Evolutionary conservation across 1,140 invertebrate species (phyloP), one percentile per base, ranked within the genome.

Genomic region (Drosophila pallidifrons): DNA sequence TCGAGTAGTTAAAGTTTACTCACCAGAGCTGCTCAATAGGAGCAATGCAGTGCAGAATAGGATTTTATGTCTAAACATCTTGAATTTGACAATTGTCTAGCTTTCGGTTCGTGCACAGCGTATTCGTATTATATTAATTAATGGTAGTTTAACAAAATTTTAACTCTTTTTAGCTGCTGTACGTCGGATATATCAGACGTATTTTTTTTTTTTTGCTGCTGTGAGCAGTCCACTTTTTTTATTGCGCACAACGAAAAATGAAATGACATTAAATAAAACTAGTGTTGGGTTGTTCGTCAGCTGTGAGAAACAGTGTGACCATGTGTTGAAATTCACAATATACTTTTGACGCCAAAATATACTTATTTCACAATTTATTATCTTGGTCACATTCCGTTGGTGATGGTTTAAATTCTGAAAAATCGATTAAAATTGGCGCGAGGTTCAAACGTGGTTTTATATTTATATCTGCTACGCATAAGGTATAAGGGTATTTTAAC

Each of bases 51-150:
- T 77, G 77, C 85, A 80, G 43, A 80, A 63, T 60, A 89, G 20
- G 16, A 83, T 15, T 57, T 83, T 88, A 77, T 70, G 59, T 15
- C 35, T 49, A 11, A 83, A 81, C 83, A 88, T 88, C 45, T 72
- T 83, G 54, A 11, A 64, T 20, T 47, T 52, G 6, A 10, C 13
- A 45, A 49, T 49, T 57, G 5, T 43, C 47, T 35, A 46, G 30
- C 16, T 30, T 13, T n/a, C 16, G 5, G 15, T 25, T 1, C 16
- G 68, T 30, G 11, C 11, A 73, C 46, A 66, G n/a, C 25, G 10
- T 57, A 47, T 32, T 65, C 43, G 47, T 6, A 0, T 63, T 55
- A 35, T 16, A 13, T 15, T 32, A 30, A 41, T 38, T 10, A 13
- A 52, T 30, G 16, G 15, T 49, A 55, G n/a, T 38, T 66, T 20